Percentiles rank a stretch among this genome's conserved stretches.
These are phyloP conservation scores for Hyposoter didymator DNA, from an alignment of 2,888 invertebrate species.

Conservation along the genomic window DNA sequence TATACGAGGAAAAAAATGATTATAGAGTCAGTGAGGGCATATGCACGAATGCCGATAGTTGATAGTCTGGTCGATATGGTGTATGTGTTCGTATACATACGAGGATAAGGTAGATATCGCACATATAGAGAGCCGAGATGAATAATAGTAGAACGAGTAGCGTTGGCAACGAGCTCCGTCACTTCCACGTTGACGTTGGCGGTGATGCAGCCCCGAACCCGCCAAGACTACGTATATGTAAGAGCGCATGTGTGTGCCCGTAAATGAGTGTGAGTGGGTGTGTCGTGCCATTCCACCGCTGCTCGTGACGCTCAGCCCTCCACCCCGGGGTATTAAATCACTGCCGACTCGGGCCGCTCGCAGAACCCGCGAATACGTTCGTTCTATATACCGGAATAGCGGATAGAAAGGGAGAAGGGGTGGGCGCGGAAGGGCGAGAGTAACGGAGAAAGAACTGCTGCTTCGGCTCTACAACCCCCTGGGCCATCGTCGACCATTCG, in stretches of 20 bases:
- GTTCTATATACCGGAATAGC: conserved; percentile 52
- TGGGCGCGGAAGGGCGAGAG: conserved; percentile 27
- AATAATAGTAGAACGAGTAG: conserved; percentile 66
- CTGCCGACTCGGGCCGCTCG: conserved; percentile 66
- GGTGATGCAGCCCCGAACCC: conserved; percentile 37
- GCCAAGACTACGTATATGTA: conserved; percentile 1
- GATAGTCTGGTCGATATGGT: background rate
- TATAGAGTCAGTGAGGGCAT: background rate
- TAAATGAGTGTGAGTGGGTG: background rate
- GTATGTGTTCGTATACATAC: background rate
- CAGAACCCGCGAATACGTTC: conserved; percentile 66
- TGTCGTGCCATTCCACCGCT: conserved; percentile 49
- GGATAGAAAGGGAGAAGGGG: conserved; percentile 41
- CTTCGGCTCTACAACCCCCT: conserved; percentile 54
- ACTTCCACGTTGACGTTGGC: conserved; percentile 60
- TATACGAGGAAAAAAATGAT: conserved; percentile 21
- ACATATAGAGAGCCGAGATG: conserved; percentile 51
- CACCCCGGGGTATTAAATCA: conserved; percentile 71
- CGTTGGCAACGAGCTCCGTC: conserved; percentile 67
- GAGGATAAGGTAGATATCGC: conserved; percentile 27
- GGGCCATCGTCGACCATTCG: conserved; percentile 56
- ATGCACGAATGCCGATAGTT: background rate
- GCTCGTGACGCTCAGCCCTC: conserved; percentile 68
- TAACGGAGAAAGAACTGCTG: conserved; percentile 12
- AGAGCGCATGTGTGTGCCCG: background rate